Base-by-base conservation (phyloP, 1,140 invertebrate genomes). In the Hylaeus anthracinus region DNA sequence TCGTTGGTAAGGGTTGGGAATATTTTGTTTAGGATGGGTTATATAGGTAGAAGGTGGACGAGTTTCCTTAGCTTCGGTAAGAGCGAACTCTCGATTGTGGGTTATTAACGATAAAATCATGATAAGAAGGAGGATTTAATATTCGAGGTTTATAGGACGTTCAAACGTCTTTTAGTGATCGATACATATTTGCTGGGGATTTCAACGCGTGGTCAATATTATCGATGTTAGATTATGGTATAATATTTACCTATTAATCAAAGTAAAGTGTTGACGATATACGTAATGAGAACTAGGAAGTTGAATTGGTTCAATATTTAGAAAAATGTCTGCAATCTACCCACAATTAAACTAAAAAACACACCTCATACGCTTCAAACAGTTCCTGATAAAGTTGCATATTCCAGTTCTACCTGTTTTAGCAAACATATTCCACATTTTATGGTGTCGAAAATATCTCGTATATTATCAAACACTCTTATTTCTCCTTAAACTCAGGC, bases 121-220 rank as follows among this genome's bases (percentile, higher is more conserved):
- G 26, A 26, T 26, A 26, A 26, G 26, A 26, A 26, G 26, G 26
- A 26, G 26, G 26, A 26, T 26, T 26, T 26, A 26, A 26, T 26
- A 26, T 26, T 26, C 26, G 26, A 26, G 26, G 26, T 26, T 26
- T 26, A 26, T 26, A 26, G 26, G 0, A 26, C 26, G 26, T 26
- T 26, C 26, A 45, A 8, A n/a, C 64, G 41, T 45, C 14, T 15
- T 66, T 26, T 10, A 26, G 64, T 43, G n/a, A n/a, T 26, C 41
- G 15, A 12, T 14, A 39, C 39, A 55, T 39, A 6, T 1, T 1
- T 15, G 8, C 45, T n/a, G 58, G 51, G 72, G 76, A 79, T 45
- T 72, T 79, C 8, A 72, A 79, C 15, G 69, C n/a, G 26, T 5
- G 76, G 5, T 56, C 12, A 37, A 6, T 3, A 51, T 2, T 12